These are phyloP conservation scores for Ommatoiulus sabulosus DNA, from an alignment of 2,888 invertebrate species.

Conservation along the genomic window DNA sequence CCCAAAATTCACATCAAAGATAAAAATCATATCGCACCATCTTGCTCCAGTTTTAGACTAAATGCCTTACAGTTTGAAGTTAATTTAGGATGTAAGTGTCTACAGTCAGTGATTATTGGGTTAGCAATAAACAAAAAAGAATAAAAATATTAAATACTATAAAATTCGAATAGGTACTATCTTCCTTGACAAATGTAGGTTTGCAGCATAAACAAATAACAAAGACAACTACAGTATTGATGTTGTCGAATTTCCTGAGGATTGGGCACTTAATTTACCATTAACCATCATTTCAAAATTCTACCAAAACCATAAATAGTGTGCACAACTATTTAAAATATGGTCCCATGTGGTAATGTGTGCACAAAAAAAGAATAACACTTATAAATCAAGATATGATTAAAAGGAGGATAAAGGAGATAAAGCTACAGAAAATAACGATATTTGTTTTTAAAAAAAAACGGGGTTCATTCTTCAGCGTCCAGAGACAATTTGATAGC, in stretches of 20 bases:
- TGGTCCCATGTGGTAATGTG: constrained; percentile 27
- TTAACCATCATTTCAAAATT: not conserved
- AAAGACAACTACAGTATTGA: constrained; percentile 4
- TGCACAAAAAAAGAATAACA: not conserved
- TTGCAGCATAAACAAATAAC: not conserved
- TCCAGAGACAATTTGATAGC: not conserved
- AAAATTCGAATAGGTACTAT: constrained; percentile 3
- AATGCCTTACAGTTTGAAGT: no score
- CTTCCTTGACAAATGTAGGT: not conserved
- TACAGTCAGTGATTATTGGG: not conserved
- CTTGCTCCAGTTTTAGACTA: no score
- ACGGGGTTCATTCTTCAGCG: not conserved
- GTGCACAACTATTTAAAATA: constrained; percentile 18
- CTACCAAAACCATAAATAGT: constrained; percentile 31
- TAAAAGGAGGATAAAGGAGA: not conserved
- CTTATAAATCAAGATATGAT: not conserved
- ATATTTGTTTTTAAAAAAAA: no score
- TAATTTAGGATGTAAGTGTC: not conserved
- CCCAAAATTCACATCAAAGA: no score
- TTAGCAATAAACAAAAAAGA: not conserved
- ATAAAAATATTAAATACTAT: not conserved
- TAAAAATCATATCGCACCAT: no score
- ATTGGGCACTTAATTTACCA: not conserved
- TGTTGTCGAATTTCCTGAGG: constrained; percentile 18
- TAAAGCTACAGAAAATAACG: not conserved